Conservation (phyloP, 23 tunicate genomes). For the Trididemnum clinides region DNA sequence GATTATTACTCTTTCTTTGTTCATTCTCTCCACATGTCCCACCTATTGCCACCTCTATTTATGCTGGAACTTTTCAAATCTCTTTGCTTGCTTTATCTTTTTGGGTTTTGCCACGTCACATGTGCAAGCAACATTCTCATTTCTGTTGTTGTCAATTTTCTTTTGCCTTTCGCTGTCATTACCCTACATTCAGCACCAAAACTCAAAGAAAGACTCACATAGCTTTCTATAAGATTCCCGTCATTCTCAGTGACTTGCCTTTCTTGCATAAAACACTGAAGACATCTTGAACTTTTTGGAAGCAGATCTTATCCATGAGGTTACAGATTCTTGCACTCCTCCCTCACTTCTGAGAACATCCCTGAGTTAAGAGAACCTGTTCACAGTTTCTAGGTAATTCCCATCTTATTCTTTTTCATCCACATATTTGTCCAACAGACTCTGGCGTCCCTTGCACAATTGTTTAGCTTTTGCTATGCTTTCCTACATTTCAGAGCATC, state of each 20-base stretch:
- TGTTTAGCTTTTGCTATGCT: background rate
- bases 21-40: no score
- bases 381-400: background rate
- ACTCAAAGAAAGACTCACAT: background rate
- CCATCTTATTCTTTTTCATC: background rate
- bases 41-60: no score
- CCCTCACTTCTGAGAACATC: slow-evolving; percentile 1
- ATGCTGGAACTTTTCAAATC: no score
- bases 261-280: background rate
- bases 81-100: background rate
- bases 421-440: background rate
- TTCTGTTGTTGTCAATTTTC: background rate
- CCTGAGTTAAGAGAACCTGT: background rate
- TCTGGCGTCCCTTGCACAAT: background rate
- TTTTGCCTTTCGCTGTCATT: background rate
- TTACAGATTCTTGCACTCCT: background rate
- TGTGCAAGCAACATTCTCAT: background rate
- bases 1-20: no score
- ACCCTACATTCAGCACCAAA: background rate
- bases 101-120: background rate
- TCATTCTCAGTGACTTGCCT: no score
- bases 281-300: background rate
- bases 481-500: background rate
- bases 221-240: background rate
- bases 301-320: background rate